phyloP scores from a whole-genome alignment of 2,113 vertebrate genomes.

The Recurvirostra avosetta region DNA sequence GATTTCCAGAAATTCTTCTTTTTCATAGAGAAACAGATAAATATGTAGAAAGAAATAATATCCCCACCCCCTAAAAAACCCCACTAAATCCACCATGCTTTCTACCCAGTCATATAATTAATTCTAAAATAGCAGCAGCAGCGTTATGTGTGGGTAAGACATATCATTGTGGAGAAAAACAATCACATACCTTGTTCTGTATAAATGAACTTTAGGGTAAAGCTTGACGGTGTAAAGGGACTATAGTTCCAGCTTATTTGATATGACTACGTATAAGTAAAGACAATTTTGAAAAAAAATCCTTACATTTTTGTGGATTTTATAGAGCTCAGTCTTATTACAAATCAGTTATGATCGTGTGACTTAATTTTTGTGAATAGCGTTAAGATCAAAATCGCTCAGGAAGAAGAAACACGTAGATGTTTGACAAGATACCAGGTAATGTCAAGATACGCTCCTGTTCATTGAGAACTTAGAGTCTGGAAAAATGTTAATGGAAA shows the following conservation, averaged over 20 bases:
- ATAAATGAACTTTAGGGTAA: not conserved
- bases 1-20: not conserved
- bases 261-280: not conserved
- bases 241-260: no score
- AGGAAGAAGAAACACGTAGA: not conserved
- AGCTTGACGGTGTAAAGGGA: not conserved
- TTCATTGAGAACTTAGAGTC: not conserved
- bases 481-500: not conserved
- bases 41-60: not conserved
- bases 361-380: not conserved
- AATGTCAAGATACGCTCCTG: not conserved
- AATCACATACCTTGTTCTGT: not conserved
- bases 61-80: rapidly evolving
- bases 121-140: not conserved
- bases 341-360: not conserved
- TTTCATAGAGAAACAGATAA: not conserved
- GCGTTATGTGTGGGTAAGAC: rapidly evolving
- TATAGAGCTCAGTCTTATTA: not conserved
- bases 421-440: not conserved
- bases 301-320: not conserved
- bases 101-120: not conserved
- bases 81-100: not conserved
- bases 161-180: not conserved
- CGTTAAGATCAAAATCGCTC: not conserved
- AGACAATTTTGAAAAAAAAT: not conserved